Conservation (phyloP, 2,888 invertebrate genomes). For the Lepidocyrtinus sp. region DNA sequence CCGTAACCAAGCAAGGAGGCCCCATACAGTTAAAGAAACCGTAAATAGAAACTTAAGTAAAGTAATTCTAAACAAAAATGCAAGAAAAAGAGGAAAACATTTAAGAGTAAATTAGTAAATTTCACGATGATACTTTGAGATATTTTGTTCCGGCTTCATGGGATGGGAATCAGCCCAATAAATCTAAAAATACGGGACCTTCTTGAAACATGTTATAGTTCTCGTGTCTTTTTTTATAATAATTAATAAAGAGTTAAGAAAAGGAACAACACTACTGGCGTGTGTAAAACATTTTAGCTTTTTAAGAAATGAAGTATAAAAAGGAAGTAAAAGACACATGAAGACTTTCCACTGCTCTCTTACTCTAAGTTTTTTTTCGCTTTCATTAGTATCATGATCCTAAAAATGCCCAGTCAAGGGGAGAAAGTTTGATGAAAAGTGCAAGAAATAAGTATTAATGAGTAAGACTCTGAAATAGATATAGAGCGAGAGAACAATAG, state of each 20-base stretch:
- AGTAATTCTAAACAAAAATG: conserved; percentile 35
- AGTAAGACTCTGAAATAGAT: too few species aligned
- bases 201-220: conserved; percentile 51
- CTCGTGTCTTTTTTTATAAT: too few species aligned
- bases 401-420: too few species aligned
- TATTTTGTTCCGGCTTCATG: conserved; percentile 66
- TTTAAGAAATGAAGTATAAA: conserved; percentile 21
- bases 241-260: conserved; percentile 3
- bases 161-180: conserved; percentile 70
- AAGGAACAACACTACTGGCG: conserved; percentile 34
- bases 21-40: conserved; percentile 56
- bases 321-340: conserved; percentile 18
- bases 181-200: conserved; percentile 62
- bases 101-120: conserved; percentile 42
- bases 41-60: conserved; percentile 41
- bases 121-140: conserved; percentile 59
- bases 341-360: conserved; percentile 55
- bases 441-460: conserved; percentile 34
- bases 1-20: conserved; percentile 66
- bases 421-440: too few species aligned
- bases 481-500: conserved; percentile 46
- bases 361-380: conserved; percentile 30
- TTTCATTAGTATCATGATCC: conserved; percentile 11
- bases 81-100: conserved; percentile 19
- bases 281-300: too few species aligned